A percentile compares a stretch with the other conserved stretches of the same genome.
Conservation (phyloP, 2,888 invertebrate genomes). For the Hypomecis atomaria region DNA sequence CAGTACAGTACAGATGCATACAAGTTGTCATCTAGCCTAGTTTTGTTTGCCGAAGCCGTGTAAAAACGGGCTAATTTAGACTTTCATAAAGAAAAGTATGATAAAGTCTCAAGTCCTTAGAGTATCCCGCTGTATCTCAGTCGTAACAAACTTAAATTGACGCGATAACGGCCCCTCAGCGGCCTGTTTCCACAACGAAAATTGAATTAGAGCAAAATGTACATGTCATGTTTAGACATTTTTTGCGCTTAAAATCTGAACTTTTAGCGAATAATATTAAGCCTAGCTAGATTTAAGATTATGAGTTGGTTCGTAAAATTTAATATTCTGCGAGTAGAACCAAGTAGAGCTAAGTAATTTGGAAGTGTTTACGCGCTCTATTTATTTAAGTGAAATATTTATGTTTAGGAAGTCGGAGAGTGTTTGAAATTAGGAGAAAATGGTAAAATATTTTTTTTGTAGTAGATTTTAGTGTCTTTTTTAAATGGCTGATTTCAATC, state of each 20-base stretch:
- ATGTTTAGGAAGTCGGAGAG: slow-evolving; percentile 12
- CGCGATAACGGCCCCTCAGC: slow-evolving; percentile 31
- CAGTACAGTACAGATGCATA: too few relatives aligned
- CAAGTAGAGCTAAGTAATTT: slow-evolving; percentile 18
- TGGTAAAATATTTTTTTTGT: neutral
- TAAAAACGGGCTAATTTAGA: slow-evolving; percentile 17
- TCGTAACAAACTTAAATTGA: slow-evolving; percentile 40
- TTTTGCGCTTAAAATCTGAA: slow-evolving; percentile 16
- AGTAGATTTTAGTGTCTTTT: too few relatives aligned
- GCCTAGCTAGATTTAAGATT: slow-evolving; percentile 1
- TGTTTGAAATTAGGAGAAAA: neutral
- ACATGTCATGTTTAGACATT: slow-evolving; percentile 24
- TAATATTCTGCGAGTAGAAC: slow-evolving; percentile 15
- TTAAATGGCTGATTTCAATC: too few relatives aligned
- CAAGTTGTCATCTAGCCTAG: too few relatives aligned
- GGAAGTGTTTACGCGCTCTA: slow-evolving; percentile 10
- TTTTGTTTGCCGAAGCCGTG: too few relatives aligned
- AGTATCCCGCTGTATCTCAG: slow-evolving; percentile 31
- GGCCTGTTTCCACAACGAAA: slow-evolving; percentile 29
- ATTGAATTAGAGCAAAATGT: slow-evolving; percentile 39
- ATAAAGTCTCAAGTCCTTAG: slow-evolving; percentile 33
- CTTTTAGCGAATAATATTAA: slow-evolving; percentile 2
- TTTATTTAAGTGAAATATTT: slow-evolving; percentile 10
- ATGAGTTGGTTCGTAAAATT: slow-evolving; percentile 30
- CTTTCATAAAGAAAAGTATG: slow-evolving; percentile 40